Evolutionary conservation across 1,140 invertebrate genomes (phyloP), one percentile per base, ranked within the genome.

Genomic region (Hypothenemus hampei): DNA sequence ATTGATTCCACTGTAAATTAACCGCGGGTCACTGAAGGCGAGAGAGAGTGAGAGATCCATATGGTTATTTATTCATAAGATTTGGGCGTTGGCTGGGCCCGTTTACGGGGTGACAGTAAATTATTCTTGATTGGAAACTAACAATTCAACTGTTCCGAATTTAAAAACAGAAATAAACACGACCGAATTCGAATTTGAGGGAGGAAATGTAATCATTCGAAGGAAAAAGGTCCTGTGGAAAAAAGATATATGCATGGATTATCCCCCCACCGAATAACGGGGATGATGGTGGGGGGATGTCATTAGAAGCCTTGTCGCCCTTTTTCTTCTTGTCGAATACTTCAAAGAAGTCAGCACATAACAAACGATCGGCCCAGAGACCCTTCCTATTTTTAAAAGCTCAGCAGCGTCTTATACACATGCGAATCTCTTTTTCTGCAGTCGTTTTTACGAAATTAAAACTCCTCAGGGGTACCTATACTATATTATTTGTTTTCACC

Each of bases 1-100:
- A 52, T 52, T 43, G 49, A 52, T 52, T 52, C 39, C 49, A 52
- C 49, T 52, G 49, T 52, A 52, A 52, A 52, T 52, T 52, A 52
- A 52, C 49, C 18, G 33, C 7, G 39, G 49, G 49, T 52, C 37
- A 52, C 19, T 52, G 39, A 43, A 52, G 39, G 39, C 49, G 19
- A 52, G n/a, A n/a, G n/a, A n/a, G n/a, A n/a, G n/a, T n/a, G n/a
- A n/a, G n/a, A n/a, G 37, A 52, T 52, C 49, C 49, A 37, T 41
- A 41, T 41, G 49, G 49, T 52, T 52, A 52, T 52, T 52, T 52
- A 52, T 52, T 41, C 49, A 52, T 52, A 52, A 52, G 37, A 43
- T 52, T 49, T 40, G 21, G 49, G 26, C 37, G 49, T 31, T 24
- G 49, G 49, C 22, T 37, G 49, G 10, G 35, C 35, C 16, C 8